Evolutionary conservation across 1,140 invertebrate species (phyloP).

Genomic region (Apocrypta bakeri): DNA sequence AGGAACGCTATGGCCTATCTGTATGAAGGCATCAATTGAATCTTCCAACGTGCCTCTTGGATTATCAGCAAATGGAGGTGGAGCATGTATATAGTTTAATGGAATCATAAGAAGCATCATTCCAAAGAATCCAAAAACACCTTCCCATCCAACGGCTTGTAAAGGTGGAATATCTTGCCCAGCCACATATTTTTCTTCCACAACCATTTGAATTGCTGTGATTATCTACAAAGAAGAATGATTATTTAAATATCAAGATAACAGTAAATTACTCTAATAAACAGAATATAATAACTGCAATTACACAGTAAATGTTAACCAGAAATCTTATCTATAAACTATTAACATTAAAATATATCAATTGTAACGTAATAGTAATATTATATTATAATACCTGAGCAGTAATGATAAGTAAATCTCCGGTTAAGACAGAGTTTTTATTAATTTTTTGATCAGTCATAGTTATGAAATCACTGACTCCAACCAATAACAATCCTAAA

Average conservation of each 20-base stretch:
- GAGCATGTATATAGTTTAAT: slow-evolving; percentile 88
- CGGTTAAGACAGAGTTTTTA: slow-evolving; percentile 90
- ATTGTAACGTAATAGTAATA: too few relatives aligned
- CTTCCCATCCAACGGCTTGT: slow-evolving; percentile 95
- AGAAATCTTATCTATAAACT: too few relatives aligned
- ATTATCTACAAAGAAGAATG: slow-evolving; percentile 77
- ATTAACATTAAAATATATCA: background rate
- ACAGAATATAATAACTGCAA: too few relatives aligned
- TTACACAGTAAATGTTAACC: too few relatives aligned
- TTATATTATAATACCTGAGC: slow-evolving; percentile 79
- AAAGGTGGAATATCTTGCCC: slow-evolving; percentile 88
- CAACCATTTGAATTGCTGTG: slow-evolving; percentile 93
- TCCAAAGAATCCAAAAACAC: slow-evolving; percentile 89
- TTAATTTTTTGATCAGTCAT: slow-evolving; percentile 74
- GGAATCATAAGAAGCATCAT: slow-evolving; percentile 85
- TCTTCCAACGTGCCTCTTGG: slow-evolving; percentile 89
- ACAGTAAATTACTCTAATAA: too few relatives aligned
- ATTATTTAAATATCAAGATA: too few relatives aligned
- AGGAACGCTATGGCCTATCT: slow-evolving; percentile 82
- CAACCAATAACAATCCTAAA: slow-evolving; percentile 87
- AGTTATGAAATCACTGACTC: slow-evolving; percentile 83
- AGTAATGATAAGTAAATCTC: slow-evolving; percentile 93
- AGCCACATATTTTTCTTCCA: slow-evolving; percentile 93
- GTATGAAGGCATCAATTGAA: slow-evolving; percentile 86
- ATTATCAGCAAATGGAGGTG: slow-evolving; percentile 85